A percentile compares a stretch with the other conserved stretches of the same genome.
Conservation (phyloP, 2,113 vertebrate species). For the Prochilodus magdalenae region DNA sequence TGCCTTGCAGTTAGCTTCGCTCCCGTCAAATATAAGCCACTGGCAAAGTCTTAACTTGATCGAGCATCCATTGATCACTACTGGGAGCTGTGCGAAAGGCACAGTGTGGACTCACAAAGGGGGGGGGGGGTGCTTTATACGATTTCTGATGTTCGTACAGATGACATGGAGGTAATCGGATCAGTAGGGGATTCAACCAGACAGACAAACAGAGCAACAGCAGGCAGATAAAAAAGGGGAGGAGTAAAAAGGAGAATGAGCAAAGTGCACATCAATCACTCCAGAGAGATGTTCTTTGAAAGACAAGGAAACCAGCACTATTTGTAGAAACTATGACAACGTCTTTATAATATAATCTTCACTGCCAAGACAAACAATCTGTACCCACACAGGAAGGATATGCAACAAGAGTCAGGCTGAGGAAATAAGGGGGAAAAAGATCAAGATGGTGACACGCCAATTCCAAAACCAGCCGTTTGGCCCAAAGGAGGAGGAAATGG, state of each 20-base stretch:
- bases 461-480: background rate
- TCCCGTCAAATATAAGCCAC: background rate
- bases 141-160: background rate
- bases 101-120: background rate
- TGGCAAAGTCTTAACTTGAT: background rate
- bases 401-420: background rate
- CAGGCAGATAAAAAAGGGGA: background rate
- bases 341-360: background rate
- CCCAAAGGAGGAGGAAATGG: background rate
- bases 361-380: background rate
- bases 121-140: background rate
- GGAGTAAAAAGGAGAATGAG: background rate
- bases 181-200: background rate
- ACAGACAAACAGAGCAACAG: background rate
- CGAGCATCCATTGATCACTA: background rate
- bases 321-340: background rate
- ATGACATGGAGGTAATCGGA: constrained; percentile 5
- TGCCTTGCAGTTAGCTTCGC: background rate
- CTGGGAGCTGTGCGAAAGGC: background rate
- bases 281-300: background rate
- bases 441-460: background rate
- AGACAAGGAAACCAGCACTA: background rate
- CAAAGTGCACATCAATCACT: background rate
- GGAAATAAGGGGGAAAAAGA: background rate
- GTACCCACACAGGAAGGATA: background rate